Conservation (phyloP, 2,888 invertebrate species). For the Aproaerema taeniolella region DNA sequence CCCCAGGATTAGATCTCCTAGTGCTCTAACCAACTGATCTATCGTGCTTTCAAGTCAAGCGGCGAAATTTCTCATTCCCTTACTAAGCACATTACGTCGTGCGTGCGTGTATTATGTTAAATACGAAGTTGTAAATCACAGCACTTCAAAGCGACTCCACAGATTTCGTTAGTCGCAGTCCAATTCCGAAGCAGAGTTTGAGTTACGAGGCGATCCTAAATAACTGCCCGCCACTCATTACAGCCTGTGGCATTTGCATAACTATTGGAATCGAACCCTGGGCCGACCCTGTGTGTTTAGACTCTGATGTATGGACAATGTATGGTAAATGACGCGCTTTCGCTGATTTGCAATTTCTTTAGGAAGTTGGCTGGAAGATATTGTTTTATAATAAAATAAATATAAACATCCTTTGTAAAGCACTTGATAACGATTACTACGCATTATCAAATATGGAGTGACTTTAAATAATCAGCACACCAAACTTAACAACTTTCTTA, state of each 20-base stretch:
- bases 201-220: conserved; percentile 72
- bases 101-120: background rate
- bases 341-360: background rate
- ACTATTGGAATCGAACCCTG: conserved; percentile 70
- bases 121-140: background rate
- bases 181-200: conserved; percentile 64
- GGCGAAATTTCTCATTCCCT: background rate
- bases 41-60: background rate
- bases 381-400: too few relatives aligned
- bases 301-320: conserved; percentile 50
- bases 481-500: too few relatives aligned
- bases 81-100: background rate
- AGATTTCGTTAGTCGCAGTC: conserved; percentile 32
- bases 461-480: too few relatives aligned
- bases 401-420: too few relatives aligned
- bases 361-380: too few relatives aligned
- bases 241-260: conserved; percentile 72
- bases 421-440: too few relatives aligned
- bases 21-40: background rate
- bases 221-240: conserved; percentile 75
- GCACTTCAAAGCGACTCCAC: conserved; percentile 32
- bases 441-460: too few relatives aligned
- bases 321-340: background rate
- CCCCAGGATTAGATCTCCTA: background rate
- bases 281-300: conserved; percentile 67